phyloP scores from a whole-genome alignment of 1,140 invertebrate species.

The Adoxophyes honmai region DNA sequence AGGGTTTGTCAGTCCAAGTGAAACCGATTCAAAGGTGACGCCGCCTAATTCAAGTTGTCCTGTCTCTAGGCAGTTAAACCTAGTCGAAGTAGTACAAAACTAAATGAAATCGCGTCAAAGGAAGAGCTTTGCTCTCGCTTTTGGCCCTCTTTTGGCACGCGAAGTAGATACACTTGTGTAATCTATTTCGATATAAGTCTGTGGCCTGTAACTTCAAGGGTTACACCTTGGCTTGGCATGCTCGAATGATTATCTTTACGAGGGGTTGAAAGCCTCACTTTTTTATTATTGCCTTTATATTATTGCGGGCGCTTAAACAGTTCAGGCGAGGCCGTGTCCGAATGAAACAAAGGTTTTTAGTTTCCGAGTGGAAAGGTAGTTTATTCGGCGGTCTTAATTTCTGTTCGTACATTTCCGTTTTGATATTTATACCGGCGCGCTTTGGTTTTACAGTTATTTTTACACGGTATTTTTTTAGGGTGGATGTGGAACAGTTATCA shows the following conservation, averaged over 20 bases:
- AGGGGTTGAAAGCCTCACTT: slow-evolving; percentile 64
- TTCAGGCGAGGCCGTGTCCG: slow-evolving; percentile 40
- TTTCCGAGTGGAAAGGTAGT: slow-evolving; percentile 33
- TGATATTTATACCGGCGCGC: background rate
- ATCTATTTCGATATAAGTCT: too few species aligned
- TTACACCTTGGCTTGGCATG: slow-evolving; percentile 42
- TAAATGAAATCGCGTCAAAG: too few species aligned
- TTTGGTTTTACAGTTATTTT: too few species aligned
- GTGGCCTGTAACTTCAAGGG: slow-evolving; percentile 33
- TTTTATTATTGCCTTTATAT: slow-evolving; percentile 60
- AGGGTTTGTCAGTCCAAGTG: too few species aligned
- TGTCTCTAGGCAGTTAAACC: too few species aligned
- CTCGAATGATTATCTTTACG: slow-evolving; percentile 65
- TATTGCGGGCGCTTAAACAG: slow-evolving; percentile 44
- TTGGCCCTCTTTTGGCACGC: too few species aligned
- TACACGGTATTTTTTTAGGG: background rate
- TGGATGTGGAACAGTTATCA: background rate
- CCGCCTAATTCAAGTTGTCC: too few species aligned
- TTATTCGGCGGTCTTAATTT: slow-evolving; percentile 38
- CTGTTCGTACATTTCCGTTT: background rate
- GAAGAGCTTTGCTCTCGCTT: too few species aligned
- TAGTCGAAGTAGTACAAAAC: too few species aligned
- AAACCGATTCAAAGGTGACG: too few species aligned
- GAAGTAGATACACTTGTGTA: too few species aligned
- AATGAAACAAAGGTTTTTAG: slow-evolving; percentile 43